Evolutionary conservation across 2,797 vertebrate genomes (phyloP).

Genomic region (Gymnoscopelus braueri): DNA sequence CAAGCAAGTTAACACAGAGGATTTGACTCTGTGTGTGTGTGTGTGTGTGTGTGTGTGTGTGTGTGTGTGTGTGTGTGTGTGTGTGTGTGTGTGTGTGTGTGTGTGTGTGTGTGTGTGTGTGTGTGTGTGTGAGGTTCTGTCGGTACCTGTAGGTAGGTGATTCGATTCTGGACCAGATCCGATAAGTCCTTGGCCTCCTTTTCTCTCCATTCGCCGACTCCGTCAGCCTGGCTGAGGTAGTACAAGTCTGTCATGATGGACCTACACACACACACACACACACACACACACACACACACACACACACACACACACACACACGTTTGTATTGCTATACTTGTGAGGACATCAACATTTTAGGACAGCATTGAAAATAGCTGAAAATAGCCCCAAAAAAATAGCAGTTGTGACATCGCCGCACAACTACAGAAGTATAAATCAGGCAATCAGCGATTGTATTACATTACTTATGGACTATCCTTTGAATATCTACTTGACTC

Average conservation of each 20-base stretch:
- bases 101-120: constrained; percentile 5
- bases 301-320: constrained; percentile 11
- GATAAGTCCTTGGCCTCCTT: constrained; percentile 97
- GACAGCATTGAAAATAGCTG: too few relatives aligned
- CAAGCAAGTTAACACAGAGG: constrained; percentile 4
- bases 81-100: neutral
- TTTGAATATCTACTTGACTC: neutral
- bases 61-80: neutral
- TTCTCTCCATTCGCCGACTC: constrained; percentile 93
- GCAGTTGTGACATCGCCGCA: too few relatives aligned
- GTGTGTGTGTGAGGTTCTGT: constrained; percentile 16
- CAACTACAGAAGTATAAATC: too few relatives aligned
- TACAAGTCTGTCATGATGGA: constrained; percentile 98
- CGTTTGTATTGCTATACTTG: too few relatives aligned
- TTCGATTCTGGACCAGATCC: constrained; percentile 94
- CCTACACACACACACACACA: constrained; percentile 71
- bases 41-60: neutral
- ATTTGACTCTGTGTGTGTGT: neutral
- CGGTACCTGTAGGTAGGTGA: constrained; percentile 94
- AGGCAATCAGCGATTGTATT: neutral
- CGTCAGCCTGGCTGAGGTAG: constrained; percentile 98
- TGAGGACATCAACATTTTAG: too few relatives aligned
- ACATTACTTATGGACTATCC: neutral
- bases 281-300: constrained; percentile 20
- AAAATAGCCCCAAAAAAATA: too few relatives aligned